These are phyloP conservation scores for Xylota segnis DNA, from an alignment of 2,888 invertebrate genomes.

Conservation along the genomic window DNA sequence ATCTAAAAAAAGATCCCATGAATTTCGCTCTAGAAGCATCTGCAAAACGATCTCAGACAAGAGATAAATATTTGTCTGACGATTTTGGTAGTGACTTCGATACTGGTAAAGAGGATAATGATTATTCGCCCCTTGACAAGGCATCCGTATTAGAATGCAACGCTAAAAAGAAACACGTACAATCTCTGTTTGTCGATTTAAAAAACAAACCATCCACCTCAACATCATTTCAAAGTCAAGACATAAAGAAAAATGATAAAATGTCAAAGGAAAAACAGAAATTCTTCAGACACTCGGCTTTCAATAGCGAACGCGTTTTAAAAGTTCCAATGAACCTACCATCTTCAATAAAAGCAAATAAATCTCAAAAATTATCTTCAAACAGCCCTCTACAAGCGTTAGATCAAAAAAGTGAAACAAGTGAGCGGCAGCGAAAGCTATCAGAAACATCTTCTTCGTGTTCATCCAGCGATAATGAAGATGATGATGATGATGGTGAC, in stretches of 20 bases:
- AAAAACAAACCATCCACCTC: conserved; percentile 64
- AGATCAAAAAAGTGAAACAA: conserved; percentile 45
- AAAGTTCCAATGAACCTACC: conserved; percentile 70
- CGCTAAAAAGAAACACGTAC: conserved; percentile 39
- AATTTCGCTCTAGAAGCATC: conserved; percentile 31
- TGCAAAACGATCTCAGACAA: conserved; percentile 44
- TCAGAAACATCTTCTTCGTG: conserved; percentile 83
- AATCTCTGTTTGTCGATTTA: conserved; percentile 38
- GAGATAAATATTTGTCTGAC: conserved; percentile 68
- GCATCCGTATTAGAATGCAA: conserved; percentile 46
- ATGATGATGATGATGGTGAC: conserved; percentile 82
- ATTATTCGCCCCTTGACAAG: conserved; percentile 48
- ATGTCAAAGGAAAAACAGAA: conserved; percentile 95
- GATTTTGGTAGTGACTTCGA: conserved; percentile 72
- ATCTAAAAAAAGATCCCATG: conserved; percentile 38
- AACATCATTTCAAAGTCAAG: conserved; percentile 79
- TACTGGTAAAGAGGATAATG: conserved; percentile 23
- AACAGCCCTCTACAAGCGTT: conserved; percentile 28
- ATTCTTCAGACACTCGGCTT: conserved; percentile 92
- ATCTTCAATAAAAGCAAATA: conserved; percentile 34
- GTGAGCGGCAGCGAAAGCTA: conserved; percentile 78
- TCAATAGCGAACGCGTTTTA: conserved; percentile 86
- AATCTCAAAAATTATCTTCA: conserved; percentile 40
- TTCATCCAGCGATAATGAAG: conserved; percentile 83
- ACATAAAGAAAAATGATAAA: conserved; percentile 87